Evolutionary conservation across 2,888 invertebrate species (phyloP), one percentile per base, ranked within the genome.

Genomic region (Siphonodentalium dalli): DNA sequence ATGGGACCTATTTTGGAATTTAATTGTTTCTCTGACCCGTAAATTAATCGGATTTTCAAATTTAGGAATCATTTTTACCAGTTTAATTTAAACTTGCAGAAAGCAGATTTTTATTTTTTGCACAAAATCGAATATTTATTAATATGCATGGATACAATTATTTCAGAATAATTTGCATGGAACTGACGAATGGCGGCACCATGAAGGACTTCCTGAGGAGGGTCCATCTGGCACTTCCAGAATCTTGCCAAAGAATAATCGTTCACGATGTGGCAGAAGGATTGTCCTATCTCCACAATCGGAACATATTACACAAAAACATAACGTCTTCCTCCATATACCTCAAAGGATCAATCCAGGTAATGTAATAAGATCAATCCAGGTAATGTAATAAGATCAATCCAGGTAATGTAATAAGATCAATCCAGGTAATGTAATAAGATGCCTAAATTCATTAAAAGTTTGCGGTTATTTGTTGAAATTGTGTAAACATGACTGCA

Each of bases 281-380:
- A 2, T 53, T 75, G 18, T 67, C 70, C 39, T 69, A 65, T 46
- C 64, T 74, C n/a, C 75, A 74, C 50, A 61, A 66, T 18, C 68
- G 71, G 57, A 72, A 70, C 55, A 68, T 75, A 27, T 64, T 74
- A 11, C 75, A 75, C 51, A 67, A 66, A 40, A 73, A 72, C 44
- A 65, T 74, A 27, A 71, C 64, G 15, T 65, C 73, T 3, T 62
- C 68, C 6, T 66, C 69, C 29, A 65, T 75, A 37, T 75, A 72
- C 54, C 65, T 75, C 31, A 74, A 72, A 60, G 72, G 74, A n/a
- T 72, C 74, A n/a, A 54, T 73, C 4, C 69, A 72, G 65, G 72
- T 72, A 52, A 53, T 42, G 23, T 29, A 7, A 21, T 11, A 6
- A 37, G 24, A 35, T 26, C 23, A 37, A 38, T 18, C 21, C 28